Base-by-base conservation (phyloP, 2,797 vertebrate species). In the Melanogrammus aeglefinus region DNA sequence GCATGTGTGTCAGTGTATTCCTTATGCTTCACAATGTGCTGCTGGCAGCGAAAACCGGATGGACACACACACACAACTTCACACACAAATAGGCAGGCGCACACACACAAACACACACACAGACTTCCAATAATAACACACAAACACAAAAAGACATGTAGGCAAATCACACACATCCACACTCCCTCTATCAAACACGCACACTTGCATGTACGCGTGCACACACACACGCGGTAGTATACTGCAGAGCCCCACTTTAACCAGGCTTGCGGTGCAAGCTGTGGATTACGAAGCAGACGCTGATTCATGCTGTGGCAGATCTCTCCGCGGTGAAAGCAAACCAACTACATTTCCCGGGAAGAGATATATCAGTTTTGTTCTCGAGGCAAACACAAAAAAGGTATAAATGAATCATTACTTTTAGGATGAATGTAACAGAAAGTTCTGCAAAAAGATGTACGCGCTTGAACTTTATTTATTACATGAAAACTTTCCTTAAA, bases 1-100 rank as follows among this genome's bases (percentile, higher is more conserved):
- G 57, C 35, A 39, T 38, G 69, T 76, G 80, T 51, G 76, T 47
- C 72, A 80, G 63, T 76, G 75, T 51, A 9, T 31, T 39, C 57
- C 69, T 69, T 82, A 27, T 57, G 13, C 57, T 70, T 79, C 74
- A 73, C 14, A 51, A 72, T n/a, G 18, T 51, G 51, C 10, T 41
- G 74, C 33, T 24, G 27, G 6, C 33, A 69, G 72, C 27, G 6
- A 10, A 6, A 66, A 35, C 35, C 4, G 9, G 3, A n/a, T 21
- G 29, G 2, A 18, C 7, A 31, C 18, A 71, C 27, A 77, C 38
- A 29, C 38, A 76, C 63, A 27, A n/a, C n/a, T n/a, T n/a, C 21
- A 16, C 75, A 18, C 35, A 71, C 29, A 47, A n/a, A n/a, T n/a
- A n/a, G n/a, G n/a, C n/a, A n/a, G n/a, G n/a, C 10, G 69, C 51